Conservation (phyloP, 2,113 vertebrate genomes). For the Cyrtonyx montezumae region DNA sequence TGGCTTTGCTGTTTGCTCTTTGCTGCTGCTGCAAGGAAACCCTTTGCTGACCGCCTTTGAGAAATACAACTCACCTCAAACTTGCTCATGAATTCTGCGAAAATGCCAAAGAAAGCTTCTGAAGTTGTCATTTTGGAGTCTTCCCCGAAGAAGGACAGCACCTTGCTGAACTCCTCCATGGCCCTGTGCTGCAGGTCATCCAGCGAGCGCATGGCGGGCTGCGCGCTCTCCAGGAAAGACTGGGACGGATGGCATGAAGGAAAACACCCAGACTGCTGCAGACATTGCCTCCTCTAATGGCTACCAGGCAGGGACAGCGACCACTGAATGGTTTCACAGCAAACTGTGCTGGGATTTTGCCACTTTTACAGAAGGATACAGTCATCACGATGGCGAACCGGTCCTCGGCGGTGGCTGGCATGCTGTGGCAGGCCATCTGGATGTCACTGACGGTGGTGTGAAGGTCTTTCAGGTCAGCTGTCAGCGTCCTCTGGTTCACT, state of each 20-base stretch:
- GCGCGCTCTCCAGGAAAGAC: conserved; percentile 94
- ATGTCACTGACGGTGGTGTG: conserved; percentile 92
- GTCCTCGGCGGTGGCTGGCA: conserved; percentile 87
- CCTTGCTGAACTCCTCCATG: conserved; percentile 92
- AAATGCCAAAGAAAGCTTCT: conserved; percentile 96
- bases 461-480: conserved; percentile 90
- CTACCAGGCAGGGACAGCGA: background rate
- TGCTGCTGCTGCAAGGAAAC: background rate
- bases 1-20: too few species aligned
- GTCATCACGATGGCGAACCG: conserved; percentile 91
- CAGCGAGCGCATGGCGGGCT: conserved; percentile 88
- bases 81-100: conserved; percentile 94
- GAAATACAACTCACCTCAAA: conserved; percentile 87
- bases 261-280: background rate
- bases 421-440: conserved; percentile 87
- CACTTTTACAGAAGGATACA: conserved; percentile 78
- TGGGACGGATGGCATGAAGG: conserved; percentile 78
- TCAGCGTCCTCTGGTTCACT: conserved; percentile 94
- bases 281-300: too few species aligned
- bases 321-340: fast-evolving
- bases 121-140: conserved; percentile 92
- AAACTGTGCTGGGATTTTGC: fast-evolving
- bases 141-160: conserved; percentile 93
- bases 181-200: conserved; percentile 90
- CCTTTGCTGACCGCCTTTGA: background rate